Conservation (phyloP, 2,113 vertebrate genomes). For the Mystacornis crossleyi region DNA sequence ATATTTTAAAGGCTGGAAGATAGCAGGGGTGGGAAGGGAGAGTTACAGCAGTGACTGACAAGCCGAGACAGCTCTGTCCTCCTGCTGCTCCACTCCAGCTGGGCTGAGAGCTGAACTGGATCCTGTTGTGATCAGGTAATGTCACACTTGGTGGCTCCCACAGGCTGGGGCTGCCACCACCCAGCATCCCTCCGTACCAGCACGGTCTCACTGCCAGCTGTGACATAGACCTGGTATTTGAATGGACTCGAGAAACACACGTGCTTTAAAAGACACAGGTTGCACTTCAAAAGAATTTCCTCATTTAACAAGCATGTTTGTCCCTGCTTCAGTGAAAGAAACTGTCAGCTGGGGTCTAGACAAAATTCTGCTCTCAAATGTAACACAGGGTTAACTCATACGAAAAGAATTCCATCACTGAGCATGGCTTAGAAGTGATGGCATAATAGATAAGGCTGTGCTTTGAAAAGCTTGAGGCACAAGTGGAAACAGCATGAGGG, state of each 20-base stretch:
- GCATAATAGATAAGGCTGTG: not conserved
- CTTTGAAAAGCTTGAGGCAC: constrained; percentile 13
- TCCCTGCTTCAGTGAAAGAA: not conserved
- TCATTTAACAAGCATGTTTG: not conserved
- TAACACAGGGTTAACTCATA: not conserved
- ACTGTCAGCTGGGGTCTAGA: not conserved
- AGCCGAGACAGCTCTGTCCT: not conserved
- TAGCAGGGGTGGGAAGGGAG: not conserved
- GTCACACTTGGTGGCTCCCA: not conserved
- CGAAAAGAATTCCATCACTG: not conserved
- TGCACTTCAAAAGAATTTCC: not conserved
- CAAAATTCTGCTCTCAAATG: not conserved
- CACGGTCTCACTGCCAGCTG: not conserved
- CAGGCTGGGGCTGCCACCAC: not conserved
- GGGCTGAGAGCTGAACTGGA: not conserved
- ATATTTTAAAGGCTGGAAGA: not conserved
- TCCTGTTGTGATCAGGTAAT: not conserved
- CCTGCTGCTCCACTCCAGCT: not conserved
- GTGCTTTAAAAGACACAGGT: not conserved
- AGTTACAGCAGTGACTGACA: not conserved
- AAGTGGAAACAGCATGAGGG: constrained; percentile 11
- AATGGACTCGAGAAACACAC: not conserved
- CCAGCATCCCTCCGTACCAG: not conserved
- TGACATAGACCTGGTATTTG: not conserved
- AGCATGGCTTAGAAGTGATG: not conserved